phyloP scores from a whole-genome alignment of 1,140 invertebrate species.

The Pachypeltis micranthus region DNA sequence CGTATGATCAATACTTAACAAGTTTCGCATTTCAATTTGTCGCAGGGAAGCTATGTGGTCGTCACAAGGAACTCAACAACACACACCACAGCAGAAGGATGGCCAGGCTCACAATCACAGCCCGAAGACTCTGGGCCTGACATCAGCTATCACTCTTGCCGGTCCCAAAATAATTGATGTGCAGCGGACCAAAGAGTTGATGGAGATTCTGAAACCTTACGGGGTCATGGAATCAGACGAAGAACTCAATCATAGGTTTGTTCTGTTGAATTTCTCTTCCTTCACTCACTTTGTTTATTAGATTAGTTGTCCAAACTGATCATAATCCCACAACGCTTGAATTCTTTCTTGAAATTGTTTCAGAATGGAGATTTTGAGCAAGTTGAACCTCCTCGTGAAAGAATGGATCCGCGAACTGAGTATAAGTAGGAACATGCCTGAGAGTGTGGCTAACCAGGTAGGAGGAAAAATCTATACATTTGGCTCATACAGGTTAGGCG shows the following conservation, averaged over 20 bases:
- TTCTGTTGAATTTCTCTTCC: not conserved
- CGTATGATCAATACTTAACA: not conserved
- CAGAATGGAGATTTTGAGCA: constrained; percentile 49
- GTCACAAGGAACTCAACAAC: constrained; percentile 9
- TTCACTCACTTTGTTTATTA: not conserved
- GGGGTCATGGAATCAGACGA: constrained; percentile 84
- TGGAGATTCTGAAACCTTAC: constrained; percentile 69
- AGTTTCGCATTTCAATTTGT: not conserved
- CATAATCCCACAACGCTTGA: not conserved
- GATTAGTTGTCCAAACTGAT: not conserved
- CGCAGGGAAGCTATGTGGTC: constrained; percentile 6
- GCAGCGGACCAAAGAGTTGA: constrained; percentile 68
- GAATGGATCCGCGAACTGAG: constrained; percentile 87
- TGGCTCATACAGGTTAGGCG: constrained; percentile 82
- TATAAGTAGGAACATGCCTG: constrained; percentile 73
- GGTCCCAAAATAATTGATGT: constrained; percentile 75
- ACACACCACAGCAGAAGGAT: constrained; percentile 4
- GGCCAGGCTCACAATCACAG: not conserved
- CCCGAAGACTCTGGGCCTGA: constrained; percentile 54
- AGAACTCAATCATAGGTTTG: constrained; percentile 73
- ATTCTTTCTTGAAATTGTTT: too few relatives aligned
- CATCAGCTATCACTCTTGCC: constrained; percentile 82
- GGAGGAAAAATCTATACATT: constrained; percentile 99
- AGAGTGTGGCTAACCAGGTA: constrained; percentile 68
- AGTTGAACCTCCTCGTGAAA: constrained; percentile 79